These are phyloP conservation scores for Tricholaema leucomelas DNA, from an alignment of 2,113 vertebrate species.

Conservation along the genomic window DNA sequence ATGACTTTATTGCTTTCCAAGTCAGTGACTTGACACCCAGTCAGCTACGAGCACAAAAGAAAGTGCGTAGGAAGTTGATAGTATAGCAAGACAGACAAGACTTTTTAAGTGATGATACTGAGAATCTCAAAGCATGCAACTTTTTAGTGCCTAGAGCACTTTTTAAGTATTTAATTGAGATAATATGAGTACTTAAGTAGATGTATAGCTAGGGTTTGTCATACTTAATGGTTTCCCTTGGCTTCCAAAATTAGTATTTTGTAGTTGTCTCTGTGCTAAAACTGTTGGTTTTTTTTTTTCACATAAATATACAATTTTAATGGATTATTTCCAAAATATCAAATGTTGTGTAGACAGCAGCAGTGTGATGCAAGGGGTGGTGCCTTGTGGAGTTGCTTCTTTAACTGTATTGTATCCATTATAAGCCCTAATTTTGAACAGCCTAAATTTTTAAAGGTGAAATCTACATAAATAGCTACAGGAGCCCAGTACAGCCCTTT, in stretches of 20 bases:
- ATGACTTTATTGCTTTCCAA: conserved; percentile 10
- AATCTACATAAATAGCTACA: background rate
- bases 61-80: background rate
- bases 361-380: background rate
- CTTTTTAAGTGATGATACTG: background rate
- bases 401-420: background rate
- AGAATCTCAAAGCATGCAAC: background rate
- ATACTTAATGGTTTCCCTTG: background rate
- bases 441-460: background rate
- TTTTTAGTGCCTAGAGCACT: background rate
- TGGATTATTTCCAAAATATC: background rate
- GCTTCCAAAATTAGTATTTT: background rate
- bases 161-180: background rate
- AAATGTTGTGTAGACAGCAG: background rate
- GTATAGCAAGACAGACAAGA: background rate
- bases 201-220: background rate
- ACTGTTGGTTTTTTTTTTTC: background rate
- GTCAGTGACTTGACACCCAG: background rate
- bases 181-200: background rate
- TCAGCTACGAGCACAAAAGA: background rate
- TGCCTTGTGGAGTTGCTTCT: background rate
- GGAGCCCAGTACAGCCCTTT: background rate
- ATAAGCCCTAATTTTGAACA: background rate
- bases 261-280: background rate
- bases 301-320: background rate